Conservation (phyloP, 2,113 vertebrate genomes). For the Sigmodon hispidus region DNA sequence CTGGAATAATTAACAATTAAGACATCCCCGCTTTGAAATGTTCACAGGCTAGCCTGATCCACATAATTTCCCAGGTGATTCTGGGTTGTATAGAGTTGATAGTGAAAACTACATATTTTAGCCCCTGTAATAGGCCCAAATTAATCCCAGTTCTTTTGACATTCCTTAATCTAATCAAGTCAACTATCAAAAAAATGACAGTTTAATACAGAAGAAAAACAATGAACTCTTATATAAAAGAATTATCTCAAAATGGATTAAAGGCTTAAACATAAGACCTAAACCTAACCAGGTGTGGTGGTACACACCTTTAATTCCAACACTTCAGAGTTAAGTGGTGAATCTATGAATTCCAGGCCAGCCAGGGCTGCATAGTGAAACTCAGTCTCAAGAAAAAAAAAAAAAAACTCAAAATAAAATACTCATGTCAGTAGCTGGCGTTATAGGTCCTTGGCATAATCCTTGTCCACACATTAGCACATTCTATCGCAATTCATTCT, state of each 20-base stretch:
- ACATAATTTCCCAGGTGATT: background rate
- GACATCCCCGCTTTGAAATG: background rate
- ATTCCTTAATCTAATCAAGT: background rate
- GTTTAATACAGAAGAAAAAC: background rate
- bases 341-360: background rate
- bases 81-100: background rate
- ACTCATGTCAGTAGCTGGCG: too few relatives aligned
- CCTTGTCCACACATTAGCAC: background rate
- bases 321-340: background rate
- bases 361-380: background rate
- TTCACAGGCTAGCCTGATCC: background rate
- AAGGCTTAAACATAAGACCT: background rate
- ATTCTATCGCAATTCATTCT: background rate
- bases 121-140: background rate
- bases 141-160: background rate
- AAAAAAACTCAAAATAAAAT: background rate
- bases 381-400: background rate
- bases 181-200: background rate
- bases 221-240: too few relatives aligned
- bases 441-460: too few relatives aligned
- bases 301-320: background rate
- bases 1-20: background rate
- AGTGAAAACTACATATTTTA: background rate
- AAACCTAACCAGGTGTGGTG: background rate
- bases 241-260: background rate